These are phyloP conservation scores for Diacarnus erythraeanus DNA, from an alignment of 37 sponge, comb jelly and placozoan genomes.

Conservation along the genomic window DNA sequence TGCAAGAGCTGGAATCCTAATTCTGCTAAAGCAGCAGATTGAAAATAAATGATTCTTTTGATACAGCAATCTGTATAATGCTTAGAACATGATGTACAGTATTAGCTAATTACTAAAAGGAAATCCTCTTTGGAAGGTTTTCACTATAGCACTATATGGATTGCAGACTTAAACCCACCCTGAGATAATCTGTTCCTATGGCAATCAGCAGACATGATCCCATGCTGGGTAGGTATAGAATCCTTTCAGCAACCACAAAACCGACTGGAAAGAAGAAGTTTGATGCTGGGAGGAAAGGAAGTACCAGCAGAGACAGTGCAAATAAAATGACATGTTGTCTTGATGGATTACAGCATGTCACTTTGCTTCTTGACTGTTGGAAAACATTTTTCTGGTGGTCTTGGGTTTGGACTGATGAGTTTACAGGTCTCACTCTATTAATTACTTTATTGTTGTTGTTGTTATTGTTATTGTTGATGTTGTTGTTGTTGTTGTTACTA, in stretches of 20 bases:
- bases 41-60: too few species aligned
- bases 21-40: too few species aligned
- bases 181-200: conserved; percentile 25
- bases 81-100: neutral
- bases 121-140: neutral
- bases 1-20: too few species aligned
- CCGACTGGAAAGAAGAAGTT: conserved; percentile 86
- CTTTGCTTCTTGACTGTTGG: neutral
- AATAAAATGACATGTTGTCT: conserved; percentile 8
- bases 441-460: neutral
- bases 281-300: conserved; percentile 80
- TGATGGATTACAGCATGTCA: too few species aligned
- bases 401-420: neutral
- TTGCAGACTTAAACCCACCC: neutral
- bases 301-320: conserved; percentile 43
- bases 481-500: neutral
- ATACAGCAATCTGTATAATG: neutral
- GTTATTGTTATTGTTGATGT: neutral
- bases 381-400: too few species aligned
- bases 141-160: neutral
- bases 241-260: conserved; percentile 87
- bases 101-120: too few species aligned
- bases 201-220: conserved; percentile 79
- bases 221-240: conserved; percentile 90
- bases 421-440: neutral